Percentiles rank a stretch among this genome's conserved stretches.
Conservation (phyloP, 2,888 invertebrate species). For the Deilephila porcellus region DNA sequence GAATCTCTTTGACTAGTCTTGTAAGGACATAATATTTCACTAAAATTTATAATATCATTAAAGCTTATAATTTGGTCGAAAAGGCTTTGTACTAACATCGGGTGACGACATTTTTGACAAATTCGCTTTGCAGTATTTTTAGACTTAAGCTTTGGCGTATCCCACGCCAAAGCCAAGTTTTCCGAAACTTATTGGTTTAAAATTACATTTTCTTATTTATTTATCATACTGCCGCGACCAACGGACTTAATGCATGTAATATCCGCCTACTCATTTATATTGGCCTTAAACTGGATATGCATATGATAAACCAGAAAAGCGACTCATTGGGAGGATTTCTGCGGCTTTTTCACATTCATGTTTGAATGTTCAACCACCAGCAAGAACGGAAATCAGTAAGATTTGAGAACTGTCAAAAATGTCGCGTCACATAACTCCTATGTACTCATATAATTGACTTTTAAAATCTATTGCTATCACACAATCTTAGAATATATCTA, state of each 20-base stretch:
- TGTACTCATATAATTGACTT: conserved; percentile 34
- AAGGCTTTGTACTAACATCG: conserved; percentile 29
- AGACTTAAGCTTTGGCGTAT: neutral
- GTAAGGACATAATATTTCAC: conserved; percentile 17
- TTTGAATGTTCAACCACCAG: neutral
- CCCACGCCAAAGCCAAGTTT: too few species aligned
- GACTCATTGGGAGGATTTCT: too few species aligned
- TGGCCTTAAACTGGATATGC: too few species aligned
- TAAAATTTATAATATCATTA: conserved; percentile 48
- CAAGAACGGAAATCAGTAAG: neutral
- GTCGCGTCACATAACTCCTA: neutral
- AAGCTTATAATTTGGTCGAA: conserved; percentile 77
- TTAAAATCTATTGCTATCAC: conserved; percentile 72
- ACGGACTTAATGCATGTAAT: too few species aligned
- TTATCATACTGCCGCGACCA: too few species aligned
- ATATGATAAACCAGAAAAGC: too few species aligned
- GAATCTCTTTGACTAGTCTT: conserved; percentile 29
- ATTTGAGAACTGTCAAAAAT: neutral
- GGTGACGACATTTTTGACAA: conserved; percentile 7
- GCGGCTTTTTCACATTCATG: too few species aligned
- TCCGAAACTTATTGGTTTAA: neutral
- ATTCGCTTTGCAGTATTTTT: neutral
- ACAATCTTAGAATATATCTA: conserved; percentile 57
- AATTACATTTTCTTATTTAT: too few species aligned
- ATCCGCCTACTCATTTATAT: too few species aligned